Evolutionary conservation across 1,140 invertebrate genomes (phyloP), one percentile per base, ranked within the genome.

Genomic region (Zaprionus davidi): DNA sequence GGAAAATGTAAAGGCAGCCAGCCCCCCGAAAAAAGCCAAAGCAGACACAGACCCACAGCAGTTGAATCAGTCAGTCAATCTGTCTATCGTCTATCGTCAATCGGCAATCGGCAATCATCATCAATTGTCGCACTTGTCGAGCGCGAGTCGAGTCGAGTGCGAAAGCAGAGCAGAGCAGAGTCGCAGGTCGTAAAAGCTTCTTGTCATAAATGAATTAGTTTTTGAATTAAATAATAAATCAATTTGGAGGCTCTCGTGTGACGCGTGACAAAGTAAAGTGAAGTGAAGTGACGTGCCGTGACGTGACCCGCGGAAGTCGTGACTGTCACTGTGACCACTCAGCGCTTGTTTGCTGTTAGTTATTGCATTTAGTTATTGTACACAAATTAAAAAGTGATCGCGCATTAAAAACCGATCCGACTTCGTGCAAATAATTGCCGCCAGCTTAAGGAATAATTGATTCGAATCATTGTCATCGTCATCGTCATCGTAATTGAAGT

Each of bases 331-430:
- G 72, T 63, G 67, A 58, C 58, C 53, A 71, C 56, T 62, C 20
- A 24, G 46, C 44, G 44, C 44, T 51, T 51, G 34, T 64, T 49
- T 51, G 44, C 51, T 36, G 38, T 69, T 68, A 66, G 63, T 57
- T 67, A 20, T 58, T 68, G 46, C 31, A 13, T 9, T 64, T 71
- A 58, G 59, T 65, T 71, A 76, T 65, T 81, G 69, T 66, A 86
- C 62, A 76, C 67, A 88, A 90, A 88, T 88, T 90, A 88, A 69
- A 85, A 90, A 90, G 85, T 84, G 85, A 88, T 88, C 72, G 86
- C 58, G 85, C 75, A 81, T 88, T 88, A 88, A 88, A 90, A 85
- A 90, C 62, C 85, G 62, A 90, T 90, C 71, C 69, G 56, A 22
- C 36, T 15, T 55, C 79, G 75, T 83, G 82, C 82, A 82, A 79